Percentiles rank a stretch among this genome's conserved stretches.
Evolutionary conservation across 2,888 invertebrate genomes (phyloP).

Genomic region (Ormyrus labotus): DNA sequence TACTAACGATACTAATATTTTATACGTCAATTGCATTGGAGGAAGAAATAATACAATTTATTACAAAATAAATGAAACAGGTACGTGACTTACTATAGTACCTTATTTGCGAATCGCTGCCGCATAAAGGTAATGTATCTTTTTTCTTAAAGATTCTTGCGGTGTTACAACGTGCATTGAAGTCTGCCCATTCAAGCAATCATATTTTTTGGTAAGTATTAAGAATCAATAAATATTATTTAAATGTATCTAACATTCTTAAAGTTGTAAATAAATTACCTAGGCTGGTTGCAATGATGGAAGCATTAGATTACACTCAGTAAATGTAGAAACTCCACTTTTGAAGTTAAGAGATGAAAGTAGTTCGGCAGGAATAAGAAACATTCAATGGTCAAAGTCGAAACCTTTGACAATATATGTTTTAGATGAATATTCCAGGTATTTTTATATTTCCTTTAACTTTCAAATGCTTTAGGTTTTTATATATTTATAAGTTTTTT

Average conservation of each 20-base stretch:
- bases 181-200: conserved; percentile 76
- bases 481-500: conserved; percentile 13
- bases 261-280: neutral
- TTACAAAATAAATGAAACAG: conserved; percentile 66
- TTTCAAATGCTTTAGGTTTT: neutral
- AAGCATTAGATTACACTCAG: conserved; percentile 76
- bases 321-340: conserved; percentile 75
- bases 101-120: neutral
- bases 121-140: neutral
- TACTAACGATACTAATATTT: conserved; percentile 76
- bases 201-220: conserved; percentile 75
- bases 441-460: conserved; percentile 29
- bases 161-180: conserved; percentile 76
- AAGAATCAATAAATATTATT: conserved; percentile 10
- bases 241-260: neutral
- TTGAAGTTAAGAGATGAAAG: conserved; percentile 70
- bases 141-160: conserved; percentile 59
- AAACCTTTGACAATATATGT: conserved; percentile 77
- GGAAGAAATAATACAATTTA: conserved; percentile 65
- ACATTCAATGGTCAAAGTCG: conserved; percentile 78
- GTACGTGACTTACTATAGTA: conserved; percentile 57
- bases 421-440: conserved; percentile 75
- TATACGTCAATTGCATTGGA: conserved; percentile 73
- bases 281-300: conserved; percentile 77
- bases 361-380: conserved; percentile 70